Evolutionary conservation across 1,140 invertebrate genomes (phyloP), one percentile per base, ranked within the genome.

Genomic region (Drosophila pectinifera): DNA sequence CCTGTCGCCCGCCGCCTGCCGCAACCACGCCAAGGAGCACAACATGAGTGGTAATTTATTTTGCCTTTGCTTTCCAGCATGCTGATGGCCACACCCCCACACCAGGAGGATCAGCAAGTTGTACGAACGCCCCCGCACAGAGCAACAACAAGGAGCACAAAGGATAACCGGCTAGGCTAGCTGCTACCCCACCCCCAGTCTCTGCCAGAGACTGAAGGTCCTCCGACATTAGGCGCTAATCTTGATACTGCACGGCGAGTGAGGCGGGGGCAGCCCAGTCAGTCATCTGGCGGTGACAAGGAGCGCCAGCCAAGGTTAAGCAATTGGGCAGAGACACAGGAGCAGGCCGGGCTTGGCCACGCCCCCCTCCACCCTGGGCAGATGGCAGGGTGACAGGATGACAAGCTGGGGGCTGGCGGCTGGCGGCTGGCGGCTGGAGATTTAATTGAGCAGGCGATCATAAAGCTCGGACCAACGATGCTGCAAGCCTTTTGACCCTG

Each of bases 401-500:
- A 45, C 46, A 59, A 2, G 28, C 24, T 31, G 22, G 51, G 20
- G 38, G 16, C 16, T 16, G n/a, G n/a, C n/a, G n/a, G n/a, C n/a
- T 16, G 39, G n/a, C 49, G 67, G 34, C 36, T 53, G 31, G 26
- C 58, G 72, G 38, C 11, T n/a, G 65, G 78, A 82, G 81, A 86
- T 83, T 90, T 90, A 91, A 90, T 88, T 91, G 90, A 90, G 80
- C 79, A 72, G 73, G 70, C 72, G 56, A 83, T 77, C 88, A 90
- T 83, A 80, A 90, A 74, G 48, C 70, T 62, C 63, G 63, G 61
- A 49, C 48, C 69, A 76, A 67, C 78, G 67, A 84, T 63, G 79
- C 78, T 73, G 72, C 75, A 72, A 78, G 58, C 61, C 76, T 4
- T 80, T 79, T 89, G 77, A 85, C 67, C 46, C 79, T 78, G 73